These are phyloP conservation scores for Novumbra hubbsi DNA, from an alignment of 2,797 vertebrate species.

Conservation along the genomic window DNA sequence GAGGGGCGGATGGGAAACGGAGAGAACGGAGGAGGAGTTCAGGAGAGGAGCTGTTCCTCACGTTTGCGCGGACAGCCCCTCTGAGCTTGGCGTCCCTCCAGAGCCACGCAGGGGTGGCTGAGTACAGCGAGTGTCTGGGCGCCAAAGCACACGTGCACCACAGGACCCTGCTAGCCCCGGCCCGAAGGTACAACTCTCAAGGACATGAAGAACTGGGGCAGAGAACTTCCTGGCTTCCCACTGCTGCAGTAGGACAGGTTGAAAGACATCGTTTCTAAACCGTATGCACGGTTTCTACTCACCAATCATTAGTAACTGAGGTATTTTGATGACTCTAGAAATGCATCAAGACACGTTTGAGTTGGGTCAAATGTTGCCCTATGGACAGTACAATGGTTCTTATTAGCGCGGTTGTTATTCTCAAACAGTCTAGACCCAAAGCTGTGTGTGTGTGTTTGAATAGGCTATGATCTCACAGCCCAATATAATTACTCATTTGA, in stretches of 20 bases:
- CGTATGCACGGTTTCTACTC: slow-evolving; percentile 14
- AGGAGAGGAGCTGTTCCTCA: slow-evolving; percentile 32
- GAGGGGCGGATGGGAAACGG: slow-evolving; percentile 35
- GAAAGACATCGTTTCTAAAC: slow-evolving; percentile 58
- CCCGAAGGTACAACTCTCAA: slow-evolving; percentile 81
- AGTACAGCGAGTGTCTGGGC: slow-evolving; percentile 70
- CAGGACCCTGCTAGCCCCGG: slow-evolving; percentile 76
- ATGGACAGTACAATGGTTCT: slow-evolving; percentile 3
- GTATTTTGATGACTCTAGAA: not conserved
- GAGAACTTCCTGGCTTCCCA: slow-evolving; percentile 71
- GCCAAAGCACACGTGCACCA: slow-evolving; percentile 76
- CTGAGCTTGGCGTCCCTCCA: slow-evolving; percentile 77
- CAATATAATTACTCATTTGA: slow-evolving; percentile 46
- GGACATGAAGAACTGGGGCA: slow-evolving; percentile 81
- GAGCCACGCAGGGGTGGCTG: slow-evolving; percentile 71
- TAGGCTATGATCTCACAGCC: slow-evolving; percentile 44
- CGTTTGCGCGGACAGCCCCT: slow-evolving; percentile 67
- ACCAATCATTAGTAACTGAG: slow-evolving; percentile 1
- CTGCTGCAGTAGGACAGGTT: slow-evolving; percentile 68
- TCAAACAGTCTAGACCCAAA: not conserved
- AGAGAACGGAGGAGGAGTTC: slow-evolving; percentile 45
- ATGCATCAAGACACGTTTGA: not conserved
- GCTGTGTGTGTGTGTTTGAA: slow-evolving; percentile 17
- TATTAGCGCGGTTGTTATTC: not conserved
- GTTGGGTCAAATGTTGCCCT: not conserved